Evolutionary conservation across 2,113 vertebrate genomes (phyloP).

Genomic region (Eptesicus fuscus): DNA sequence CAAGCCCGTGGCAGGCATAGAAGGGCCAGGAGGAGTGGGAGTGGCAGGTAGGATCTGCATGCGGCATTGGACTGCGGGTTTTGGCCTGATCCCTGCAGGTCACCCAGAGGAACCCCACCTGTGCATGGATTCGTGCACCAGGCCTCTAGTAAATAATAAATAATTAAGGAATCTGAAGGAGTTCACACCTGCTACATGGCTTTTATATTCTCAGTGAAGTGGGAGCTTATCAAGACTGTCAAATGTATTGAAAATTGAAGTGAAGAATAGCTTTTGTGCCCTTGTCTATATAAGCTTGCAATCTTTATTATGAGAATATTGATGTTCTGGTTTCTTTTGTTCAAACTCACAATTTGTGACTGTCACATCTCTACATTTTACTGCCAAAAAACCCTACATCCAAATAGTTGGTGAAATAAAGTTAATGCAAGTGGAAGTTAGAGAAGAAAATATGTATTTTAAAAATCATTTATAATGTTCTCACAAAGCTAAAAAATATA

Average conservation of each 20-base stretch:
- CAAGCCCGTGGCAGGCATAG: no score
- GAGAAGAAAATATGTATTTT: not conserved
- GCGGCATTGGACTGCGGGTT: no score
- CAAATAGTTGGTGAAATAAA: not conserved
- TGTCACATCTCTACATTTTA: not conserved
- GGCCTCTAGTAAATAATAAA: not conserved
- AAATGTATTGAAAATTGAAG: not conserved
- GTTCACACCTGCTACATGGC: not conserved
- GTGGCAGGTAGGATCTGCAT: no score
- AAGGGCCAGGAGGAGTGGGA: no score
- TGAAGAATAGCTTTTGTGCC: not conserved
- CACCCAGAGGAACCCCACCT: no score
- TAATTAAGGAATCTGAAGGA: not conserved
- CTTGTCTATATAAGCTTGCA: not conserved
- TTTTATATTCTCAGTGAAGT: not conserved
- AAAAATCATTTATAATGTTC: not conserved
- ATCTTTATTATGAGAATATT: not conserved
- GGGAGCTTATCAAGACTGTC: not conserved
- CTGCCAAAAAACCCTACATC: not conserved
- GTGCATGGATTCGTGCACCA: no score
- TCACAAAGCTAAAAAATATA: not conserved
- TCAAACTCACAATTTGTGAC: not conserved
- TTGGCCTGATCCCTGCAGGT: no score
- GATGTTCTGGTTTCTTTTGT: not conserved
- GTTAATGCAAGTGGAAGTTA: not conserved